Evolutionary conservation across 2,113 vertebrate species (phyloP), one percentile per base, ranked within the genome.

Genomic region (Scortum barcoo): DNA sequence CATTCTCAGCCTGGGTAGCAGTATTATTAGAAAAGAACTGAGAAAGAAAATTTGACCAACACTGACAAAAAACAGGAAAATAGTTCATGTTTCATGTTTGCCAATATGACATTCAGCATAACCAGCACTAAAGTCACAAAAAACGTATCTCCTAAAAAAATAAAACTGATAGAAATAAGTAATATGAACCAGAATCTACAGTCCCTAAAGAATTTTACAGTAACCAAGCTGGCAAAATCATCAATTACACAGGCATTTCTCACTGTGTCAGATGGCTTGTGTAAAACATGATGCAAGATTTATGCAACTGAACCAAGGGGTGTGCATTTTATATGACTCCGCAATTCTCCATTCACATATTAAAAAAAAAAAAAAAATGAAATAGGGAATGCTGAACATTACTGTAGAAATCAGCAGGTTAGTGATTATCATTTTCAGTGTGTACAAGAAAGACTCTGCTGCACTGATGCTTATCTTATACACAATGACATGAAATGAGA

Each of bases 381-480:
- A 36, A 33, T 50, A 50, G 51, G 20, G 12, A 56, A 56, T 20
- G 40, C 13, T 33, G 1, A 17, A 53, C 8, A 66, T 60, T 10
- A 51, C n/a, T 16, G 13, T 53, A 12, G n/a, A 56, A 26, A n/a
- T n/a, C n/a, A n/a, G n/a, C n/a, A n/a, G n/a, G n/a, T n/a, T n/a
- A 36, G 12, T 66, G 20, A 38, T 40, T 2, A 42, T n/a, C 5
- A 19, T 22, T 19, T n/a, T 46, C 19, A 24, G 7, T 26, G 19
- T 22, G 20, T 56, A 16, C 2, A 17, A 9, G 2, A 76, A 1
- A 51, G 28, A 42, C 24, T 3, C 61, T 26, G n/a, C 26, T 42
- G 6, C 38, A 44, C 75, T 67, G 46, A 44, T 46, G 26, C 17
- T 30, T 6, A 77, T 68, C 56, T 33, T 50, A 63, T n/a, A 68